Base-by-base conservation (phyloP, 2,797 vertebrate genomes). In the Aphelocoma californica region DNA sequence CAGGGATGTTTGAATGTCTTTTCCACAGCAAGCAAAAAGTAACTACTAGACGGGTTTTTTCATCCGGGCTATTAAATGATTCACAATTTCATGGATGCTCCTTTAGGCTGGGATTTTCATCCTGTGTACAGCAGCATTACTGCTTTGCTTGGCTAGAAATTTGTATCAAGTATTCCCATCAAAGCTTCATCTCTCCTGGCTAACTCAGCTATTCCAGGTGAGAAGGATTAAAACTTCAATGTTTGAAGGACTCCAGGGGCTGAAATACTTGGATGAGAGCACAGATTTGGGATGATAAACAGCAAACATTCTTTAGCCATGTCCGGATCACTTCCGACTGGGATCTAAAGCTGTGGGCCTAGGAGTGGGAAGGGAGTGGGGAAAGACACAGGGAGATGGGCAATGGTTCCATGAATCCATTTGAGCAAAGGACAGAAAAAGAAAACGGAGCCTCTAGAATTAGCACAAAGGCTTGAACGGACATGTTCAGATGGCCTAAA, bases 201-300 rank as follows among this genome's bases (percentile, higher is more conserved):
- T 78, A 90, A 74, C 60, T 94, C 77, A 88, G 88, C 85, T 74
- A 29, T 87, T 86, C 88, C 78, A 92, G 74, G 91, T 85, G 71
- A 88, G 53, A 86, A 61, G 71, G 67, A 84, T 78, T 85, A 62
- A 90, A 96, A 93, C n/a, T 78, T 95, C 56, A 73, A 65, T 82
- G 45, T 77, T 25, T 89, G 74, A 90, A 82, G 65, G 83, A 90
- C 64, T 65, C 74, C 42, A 64, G 42, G 56, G 90, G 38, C 56
- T 90, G 45, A 80, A 80, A 85, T 82, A 80, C 45, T 36, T 42
- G 4, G 64, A 54, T 6, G 42, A 93, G 48, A 72, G n/a, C 1
- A 0, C 64, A 60, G 70, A 54, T 90, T 94, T 85, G 74, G 71
- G 42, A 42, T 4, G 11, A 86, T 78, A 92, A 95, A 88, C 48